These are phyloP conservation scores for Lophura nycthemera DNA, from an alignment of 2,113 vertebrate species.

Conservation along the genomic window DNA sequence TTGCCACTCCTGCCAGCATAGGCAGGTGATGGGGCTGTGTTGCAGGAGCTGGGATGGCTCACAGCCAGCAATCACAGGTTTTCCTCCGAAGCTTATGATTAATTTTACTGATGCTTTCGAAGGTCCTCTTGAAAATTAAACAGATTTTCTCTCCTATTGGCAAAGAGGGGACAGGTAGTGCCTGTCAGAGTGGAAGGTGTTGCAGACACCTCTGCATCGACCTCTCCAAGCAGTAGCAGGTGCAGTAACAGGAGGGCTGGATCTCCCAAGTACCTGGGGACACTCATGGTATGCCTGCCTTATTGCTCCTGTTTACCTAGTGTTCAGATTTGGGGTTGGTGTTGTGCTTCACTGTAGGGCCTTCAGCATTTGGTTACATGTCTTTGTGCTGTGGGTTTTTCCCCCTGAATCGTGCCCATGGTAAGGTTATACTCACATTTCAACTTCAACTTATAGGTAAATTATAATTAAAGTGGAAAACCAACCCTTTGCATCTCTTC, in stretches of 20 bases:
- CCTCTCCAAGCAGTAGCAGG: background rate
- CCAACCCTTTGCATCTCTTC: background rate
- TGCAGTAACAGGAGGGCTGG: fast-evolving
- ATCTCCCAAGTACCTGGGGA: background rate
- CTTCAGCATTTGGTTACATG: background rate
- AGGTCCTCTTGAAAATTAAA: background rate
- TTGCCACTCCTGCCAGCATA: slow-evolving; percentile 4
- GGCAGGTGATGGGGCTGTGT: background rate
- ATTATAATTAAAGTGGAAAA: background rate
- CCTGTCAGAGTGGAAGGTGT: background rate
- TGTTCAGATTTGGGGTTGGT: background rate
- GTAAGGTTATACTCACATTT: background rate
- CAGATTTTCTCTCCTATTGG: background rate
- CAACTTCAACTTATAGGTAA: background rate
- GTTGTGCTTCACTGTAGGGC: background rate
- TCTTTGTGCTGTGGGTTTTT: background rate
- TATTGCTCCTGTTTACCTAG: background rate
- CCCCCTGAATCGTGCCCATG: background rate
- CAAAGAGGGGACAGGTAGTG: background rate
- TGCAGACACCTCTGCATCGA: background rate
- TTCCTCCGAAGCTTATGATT: background rate
- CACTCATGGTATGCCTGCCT: background rate
- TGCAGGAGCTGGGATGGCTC: background rate
- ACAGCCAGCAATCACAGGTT: background rate
- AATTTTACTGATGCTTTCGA: background rate